Percentiles rank a stretch among this genome's conserved stretches.
phyloP scores from a whole-genome alignment of 2,888 invertebrate genomes.

The Rotaria macrura region DNA sequence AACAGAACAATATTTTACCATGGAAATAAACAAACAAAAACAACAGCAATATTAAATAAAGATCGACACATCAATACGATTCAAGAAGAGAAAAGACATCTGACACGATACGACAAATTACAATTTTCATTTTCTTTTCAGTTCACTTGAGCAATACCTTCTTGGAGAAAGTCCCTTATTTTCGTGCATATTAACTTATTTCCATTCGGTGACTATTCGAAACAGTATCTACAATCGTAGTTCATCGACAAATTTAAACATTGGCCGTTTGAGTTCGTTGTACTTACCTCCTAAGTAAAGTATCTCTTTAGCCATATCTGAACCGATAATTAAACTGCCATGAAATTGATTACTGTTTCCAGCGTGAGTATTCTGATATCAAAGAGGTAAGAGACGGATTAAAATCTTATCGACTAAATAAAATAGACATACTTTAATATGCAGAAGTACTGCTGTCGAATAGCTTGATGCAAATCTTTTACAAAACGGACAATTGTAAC shows the following conservation, averaged over 20 bases:
- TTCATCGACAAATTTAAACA: not conserved
- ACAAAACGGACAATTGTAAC: conserved; percentile 10
- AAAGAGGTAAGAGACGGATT: not conserved
- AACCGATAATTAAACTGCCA: not conserved
- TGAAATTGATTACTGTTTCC: not conserved
- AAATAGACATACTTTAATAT: not conserved
- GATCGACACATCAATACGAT: not conserved
- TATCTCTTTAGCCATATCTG: not conserved
- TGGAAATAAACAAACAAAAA: not conserved
- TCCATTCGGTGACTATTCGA: not conserved
- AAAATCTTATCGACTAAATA: not conserved
- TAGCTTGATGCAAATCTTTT: not conserved
- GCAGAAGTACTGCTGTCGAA: not conserved
- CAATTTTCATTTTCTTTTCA: not conserved
- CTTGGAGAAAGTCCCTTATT: not conserved
- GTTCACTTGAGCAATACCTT: not conserved
- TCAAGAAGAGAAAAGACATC: not conserved
- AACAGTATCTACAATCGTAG: not conserved
- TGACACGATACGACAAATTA: not conserved
- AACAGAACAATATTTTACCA: not conserved
- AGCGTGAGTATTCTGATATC: not conserved
- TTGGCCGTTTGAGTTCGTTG: not conserved
- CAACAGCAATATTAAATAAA: not conserved
- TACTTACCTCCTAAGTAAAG: not conserved
- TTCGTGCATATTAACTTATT: not conserved